A percentile compares a stretch with the other conserved stretches of the same genome.
These are phyloP conservation scores for Hyphantria cunea DNA, from an alignment of 1,140 invertebrate genomes.

Conservation along the genomic window DNA sequence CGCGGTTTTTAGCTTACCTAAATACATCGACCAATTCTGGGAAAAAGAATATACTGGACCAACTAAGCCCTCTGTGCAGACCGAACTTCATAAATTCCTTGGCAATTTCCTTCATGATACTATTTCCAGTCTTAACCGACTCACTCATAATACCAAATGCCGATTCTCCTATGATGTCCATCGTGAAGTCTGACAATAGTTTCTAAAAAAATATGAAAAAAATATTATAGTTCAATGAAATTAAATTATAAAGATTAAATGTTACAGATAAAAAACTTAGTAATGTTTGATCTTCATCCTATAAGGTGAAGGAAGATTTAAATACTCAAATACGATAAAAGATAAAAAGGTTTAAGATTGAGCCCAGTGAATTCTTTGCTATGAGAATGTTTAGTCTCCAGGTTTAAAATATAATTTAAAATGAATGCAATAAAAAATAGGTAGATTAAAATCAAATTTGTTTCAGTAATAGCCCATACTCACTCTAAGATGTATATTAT, in stretches of 20 bases:
- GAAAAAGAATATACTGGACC: conserved; percentile 42
- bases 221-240: neutral
- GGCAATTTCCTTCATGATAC: conserved; percentile 36
- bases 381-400: too few relatives aligned
- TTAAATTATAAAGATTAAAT: too few relatives aligned
- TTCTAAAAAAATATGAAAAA: conserved; percentile 38
- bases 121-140: conserved; percentile 37
- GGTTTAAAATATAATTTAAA: too few relatives aligned
- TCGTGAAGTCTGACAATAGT: conserved; percentile 73
- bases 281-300: too few relatives aligned
- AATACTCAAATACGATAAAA: too few relatives aligned
- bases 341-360: too few relatives aligned
- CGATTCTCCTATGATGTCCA: conserved; percentile 80
- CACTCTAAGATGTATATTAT: neutral
- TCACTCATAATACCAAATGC: conserved; percentile 81
- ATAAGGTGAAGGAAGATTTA: too few relatives aligned
- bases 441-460: too few relatives aligned
- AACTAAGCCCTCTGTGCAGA: conserved; percentile 33
- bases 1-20: conserved; percentile 19
- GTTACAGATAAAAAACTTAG: too few relatives aligned
- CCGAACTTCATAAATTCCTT: conserved; percentile 36
- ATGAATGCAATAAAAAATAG: too few relatives aligned
- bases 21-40: conserved; percentile 44
- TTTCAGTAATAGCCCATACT: neutral
- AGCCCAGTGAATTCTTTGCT: too few relatives aligned